A percentile compares a stretch with the other conserved stretches of the same genome.
Conservation (phyloP, 2,888 invertebrate genomes). For the Choristoneura rosaceana region DNA sequence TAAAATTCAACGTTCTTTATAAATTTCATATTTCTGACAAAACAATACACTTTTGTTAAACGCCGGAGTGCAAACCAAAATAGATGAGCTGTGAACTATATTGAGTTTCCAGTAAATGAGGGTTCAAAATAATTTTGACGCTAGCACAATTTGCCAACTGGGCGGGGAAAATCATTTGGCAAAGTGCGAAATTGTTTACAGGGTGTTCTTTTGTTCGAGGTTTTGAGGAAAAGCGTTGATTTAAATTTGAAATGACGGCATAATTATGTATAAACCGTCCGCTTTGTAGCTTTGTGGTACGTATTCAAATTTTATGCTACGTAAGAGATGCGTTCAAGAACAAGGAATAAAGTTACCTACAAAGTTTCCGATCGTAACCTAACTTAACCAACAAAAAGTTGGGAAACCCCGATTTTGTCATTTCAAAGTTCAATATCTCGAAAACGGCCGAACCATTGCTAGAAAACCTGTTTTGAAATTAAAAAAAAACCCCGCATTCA, state of each 20-base stretch:
- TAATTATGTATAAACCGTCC: constrained; percentile 6
- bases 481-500: no score
- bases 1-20: constrained; percentile 9
- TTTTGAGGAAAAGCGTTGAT: constrained; percentile 9
- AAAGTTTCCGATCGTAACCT: no score
- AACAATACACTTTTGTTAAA: constrained; percentile 20
- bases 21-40: constrained; percentile 14
- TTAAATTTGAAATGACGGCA: constrained; percentile 1
- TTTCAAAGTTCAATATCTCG: no score
- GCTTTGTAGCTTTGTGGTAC: background rate
- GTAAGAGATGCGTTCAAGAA: no score
- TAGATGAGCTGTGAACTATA: background rate
- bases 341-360: no score
- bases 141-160: constrained; percentile 14
- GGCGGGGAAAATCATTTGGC: constrained; percentile 27
- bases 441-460: no score
- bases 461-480: no score
- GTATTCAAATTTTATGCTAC: background rate
- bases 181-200: constrained; percentile 32
- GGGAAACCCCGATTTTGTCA: no score
- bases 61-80: background rate
- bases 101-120: background rate
- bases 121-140: constrained; percentile 10
- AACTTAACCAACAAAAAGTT: no score
- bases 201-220: constrained; percentile 20